phyloP scores from a whole-genome alignment of 2,888 invertebrate species.

The Lottia gigantea region DNA sequence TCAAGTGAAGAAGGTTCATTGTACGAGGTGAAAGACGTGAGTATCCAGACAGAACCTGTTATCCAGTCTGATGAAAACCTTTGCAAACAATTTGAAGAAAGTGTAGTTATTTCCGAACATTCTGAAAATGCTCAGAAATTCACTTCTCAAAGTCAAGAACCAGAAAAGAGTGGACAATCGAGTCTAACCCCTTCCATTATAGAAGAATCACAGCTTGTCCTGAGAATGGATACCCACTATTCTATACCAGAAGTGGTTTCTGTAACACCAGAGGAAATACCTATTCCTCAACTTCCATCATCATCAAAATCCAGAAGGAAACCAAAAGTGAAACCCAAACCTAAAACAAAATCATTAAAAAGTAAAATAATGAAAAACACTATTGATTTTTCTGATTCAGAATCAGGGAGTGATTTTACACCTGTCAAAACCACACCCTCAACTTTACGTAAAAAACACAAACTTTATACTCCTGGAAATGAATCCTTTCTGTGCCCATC shows the following conservation, averaged over 20 bases:
- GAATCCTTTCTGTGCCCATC: no score
- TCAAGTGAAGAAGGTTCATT: conserved; percentile 18
- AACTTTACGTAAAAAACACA: not conserved
- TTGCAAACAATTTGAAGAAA: not conserved
- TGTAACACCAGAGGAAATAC: not conserved
- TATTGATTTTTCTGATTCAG: conserved; percentile 6
- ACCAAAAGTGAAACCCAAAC: not conserved
- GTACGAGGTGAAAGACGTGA: conserved; percentile 35
- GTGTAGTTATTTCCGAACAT: not conserved
- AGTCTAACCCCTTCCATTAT: not conserved
- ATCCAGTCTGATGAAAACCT: not conserved
- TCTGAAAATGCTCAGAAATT: not conserved
- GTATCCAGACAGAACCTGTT: conserved; percentile 27
- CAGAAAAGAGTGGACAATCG: not conserved
- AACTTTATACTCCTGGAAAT: not conserved
- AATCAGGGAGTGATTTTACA: not conserved
- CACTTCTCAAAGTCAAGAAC: not conserved
- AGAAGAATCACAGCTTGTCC: not conserved
- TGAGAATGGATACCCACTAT: not conserved
- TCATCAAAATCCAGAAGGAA: no score
- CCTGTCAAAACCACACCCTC: not conserved
- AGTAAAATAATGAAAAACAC: not conserved
- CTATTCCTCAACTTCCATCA: not conserved
- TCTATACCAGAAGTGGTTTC: not conserved
- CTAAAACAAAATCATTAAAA: not conserved